Base-by-base conservation (phyloP, 1,140 invertebrate genomes). In the Homalodisca vitripennis region DNA sequence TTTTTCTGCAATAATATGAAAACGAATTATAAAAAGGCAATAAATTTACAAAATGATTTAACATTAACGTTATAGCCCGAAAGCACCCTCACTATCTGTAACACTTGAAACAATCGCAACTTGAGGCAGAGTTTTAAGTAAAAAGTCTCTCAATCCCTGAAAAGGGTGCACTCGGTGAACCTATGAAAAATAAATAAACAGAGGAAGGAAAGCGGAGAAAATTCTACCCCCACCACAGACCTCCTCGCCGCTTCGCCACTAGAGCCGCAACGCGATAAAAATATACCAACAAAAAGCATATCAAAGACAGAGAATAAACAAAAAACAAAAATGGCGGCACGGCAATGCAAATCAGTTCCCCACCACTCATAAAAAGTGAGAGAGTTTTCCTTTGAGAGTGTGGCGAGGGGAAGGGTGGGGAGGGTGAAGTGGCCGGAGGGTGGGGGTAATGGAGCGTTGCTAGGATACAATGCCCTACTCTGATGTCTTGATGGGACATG, bases 381-480 rank as follows among this genome's bases (percentile, higher is more conserved):
- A 62, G 57, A 27, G 27, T 57, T 48, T 31, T 31, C 20, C 20
- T 31, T 27, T n/a, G 47, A 53, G 55, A n/a, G 60, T 69, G 73
- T 55, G 70, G 68, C 63, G 41, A 62, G 67, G 70, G 70, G 31
- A 57, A 51, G 72, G 46, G 46, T 66, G 60, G 70, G 71, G 32
- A 69, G 69, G 63, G 71, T 72, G 66, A 70, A 68, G 66, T 72
- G 68, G 76, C 72, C 75, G 74, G 74, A 72, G 68, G 63, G 71
- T 72, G 66, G 71, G 69, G 66, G 72, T 69, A 76, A 72, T 75
- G 74, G 74, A 72, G 68, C 73, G 73, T 74, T 74, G 73, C 73
- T 74, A 74, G 73, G 73, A 71, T 71, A 74, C 73, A 74, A 74
- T 73, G 66, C 57, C 2, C 31, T 51, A 48, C 46, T 14, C 55